Evolutionary conservation across 2,113 vertebrate species (phyloP).

Genomic region (Rhynchomys soricoides): DNA sequence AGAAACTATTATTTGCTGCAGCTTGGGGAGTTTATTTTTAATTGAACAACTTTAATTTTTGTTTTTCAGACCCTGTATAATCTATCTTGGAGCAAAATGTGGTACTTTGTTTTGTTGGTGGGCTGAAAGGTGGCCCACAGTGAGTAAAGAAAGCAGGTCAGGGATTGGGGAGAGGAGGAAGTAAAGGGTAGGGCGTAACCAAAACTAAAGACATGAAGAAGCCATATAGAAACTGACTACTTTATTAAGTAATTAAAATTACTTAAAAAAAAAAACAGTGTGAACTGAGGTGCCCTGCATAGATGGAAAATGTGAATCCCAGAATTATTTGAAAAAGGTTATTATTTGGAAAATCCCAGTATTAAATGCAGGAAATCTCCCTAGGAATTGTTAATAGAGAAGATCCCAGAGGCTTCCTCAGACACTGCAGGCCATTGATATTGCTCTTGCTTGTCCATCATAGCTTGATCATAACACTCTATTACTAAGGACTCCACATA

Average conservation of each 20-base stretch:
- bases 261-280: neutral
- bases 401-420: neutral
- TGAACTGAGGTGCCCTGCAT: neutral
- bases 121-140: neutral
- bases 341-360: neutral
- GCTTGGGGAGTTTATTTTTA: neutral
- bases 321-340: neutral
- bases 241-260: neutral
- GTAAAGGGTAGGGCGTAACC: neutral
- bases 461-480: neutral
- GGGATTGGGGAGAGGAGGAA: neutral
- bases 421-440: neutral
- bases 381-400: neutral
- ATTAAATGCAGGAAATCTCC: neutral
- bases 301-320: neutral
- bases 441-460: neutral
- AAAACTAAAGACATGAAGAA: neutral
- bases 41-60: neutral
- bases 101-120: neutral
- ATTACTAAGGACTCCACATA: neutral
- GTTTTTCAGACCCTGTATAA: neutral
- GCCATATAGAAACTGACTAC: neutral
- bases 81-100: neutral
- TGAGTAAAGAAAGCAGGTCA: neutral
- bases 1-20: neutral